Conservation (phyloP, 1,140 invertebrate species). For the Tetramorium parvispinum region DNA sequence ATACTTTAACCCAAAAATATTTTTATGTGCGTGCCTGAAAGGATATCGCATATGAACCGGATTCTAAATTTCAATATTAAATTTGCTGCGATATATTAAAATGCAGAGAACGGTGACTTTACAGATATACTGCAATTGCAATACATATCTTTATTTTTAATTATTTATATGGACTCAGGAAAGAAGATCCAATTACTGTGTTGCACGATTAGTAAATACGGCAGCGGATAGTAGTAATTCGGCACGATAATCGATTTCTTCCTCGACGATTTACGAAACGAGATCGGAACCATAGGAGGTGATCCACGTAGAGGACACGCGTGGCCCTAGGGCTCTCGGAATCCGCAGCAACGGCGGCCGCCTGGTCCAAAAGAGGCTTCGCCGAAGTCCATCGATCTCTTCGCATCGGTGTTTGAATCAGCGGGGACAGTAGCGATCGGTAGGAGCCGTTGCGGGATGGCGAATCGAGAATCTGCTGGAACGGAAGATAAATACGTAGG, state of each 20-base stretch:
- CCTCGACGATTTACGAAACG: slow-evolving; percentile 67
- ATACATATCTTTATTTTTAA: slow-evolving; percentile 15
- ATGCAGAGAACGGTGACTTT: neutral
- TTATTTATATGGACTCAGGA: slow-evolving; percentile 41
- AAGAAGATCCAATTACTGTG: slow-evolving; percentile 32
- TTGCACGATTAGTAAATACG: slow-evolving; percentile 43
- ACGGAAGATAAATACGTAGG: slow-evolving; percentile 30
- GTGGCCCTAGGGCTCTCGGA: slow-evolving; percentile 61
- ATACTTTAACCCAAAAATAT: neutral
- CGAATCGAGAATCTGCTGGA: slow-evolving; percentile 19
- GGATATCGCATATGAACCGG: neutral
- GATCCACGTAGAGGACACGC: slow-evolving; percentile 11
- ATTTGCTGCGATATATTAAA: neutral
- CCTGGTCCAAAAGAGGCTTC: neutral
- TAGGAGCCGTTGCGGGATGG: slow-evolving; percentile 26
- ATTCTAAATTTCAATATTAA: neutral
- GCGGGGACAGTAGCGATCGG: slow-evolving; percentile 63
- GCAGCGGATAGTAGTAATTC: neutral
- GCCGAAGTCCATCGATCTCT: slow-evolving; percentile 60
- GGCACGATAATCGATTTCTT: slow-evolving; percentile 40
- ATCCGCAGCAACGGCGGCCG: slow-evolving; percentile 32
- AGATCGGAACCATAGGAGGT: slow-evolving; percentile 59
- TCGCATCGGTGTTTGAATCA: slow-evolving; percentile 47
- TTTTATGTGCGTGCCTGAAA: neutral
- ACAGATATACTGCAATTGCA: neutral